phyloP scores from a whole-genome alignment of 2,113 vertebrate genomes.

The Calypte anna region DNA sequence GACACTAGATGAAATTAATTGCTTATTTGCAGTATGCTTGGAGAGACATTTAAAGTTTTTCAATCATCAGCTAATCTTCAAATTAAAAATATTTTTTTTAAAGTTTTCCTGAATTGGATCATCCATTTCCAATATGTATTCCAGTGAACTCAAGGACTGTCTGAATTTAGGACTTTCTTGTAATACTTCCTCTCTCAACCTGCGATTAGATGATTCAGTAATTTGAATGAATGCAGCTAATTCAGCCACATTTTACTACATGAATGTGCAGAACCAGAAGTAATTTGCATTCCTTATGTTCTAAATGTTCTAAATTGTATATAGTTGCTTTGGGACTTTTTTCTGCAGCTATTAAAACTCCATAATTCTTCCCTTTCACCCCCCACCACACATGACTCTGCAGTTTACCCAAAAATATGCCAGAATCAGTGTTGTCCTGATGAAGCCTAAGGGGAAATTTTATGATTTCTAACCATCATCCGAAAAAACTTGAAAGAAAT shows the following conservation, averaged over 20 bases:
- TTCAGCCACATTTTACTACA: neutral
- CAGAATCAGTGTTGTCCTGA: neutral
- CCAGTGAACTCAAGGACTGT: neutral
- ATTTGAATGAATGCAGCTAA: slow-evolving; percentile 3
- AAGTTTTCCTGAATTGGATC: neutral
- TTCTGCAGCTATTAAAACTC: neutral
- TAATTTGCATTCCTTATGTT: neutral
- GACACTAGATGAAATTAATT: neutral
- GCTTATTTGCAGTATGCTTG: neutral
- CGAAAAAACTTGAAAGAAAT: neutral
- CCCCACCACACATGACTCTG: neutral
- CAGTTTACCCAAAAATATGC: neutral
- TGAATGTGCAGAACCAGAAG: neutral
- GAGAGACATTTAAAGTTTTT: neutral
- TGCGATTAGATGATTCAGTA: slow-evolving; percentile 49
- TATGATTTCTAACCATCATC: neutral
- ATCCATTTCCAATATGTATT: neutral
- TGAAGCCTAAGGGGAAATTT: neutral
- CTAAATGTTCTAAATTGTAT: neutral
- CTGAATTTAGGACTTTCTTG: slow-evolving; percentile 16
- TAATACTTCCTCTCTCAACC: slow-evolving; percentile 1
- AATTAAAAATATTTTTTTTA: neutral
- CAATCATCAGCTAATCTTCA: neutral
- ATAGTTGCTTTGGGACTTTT: neutral
- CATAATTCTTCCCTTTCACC: neutral